phyloP scores from a whole-genome alignment of 2,888 invertebrate species.

The Nowickia ferox region DNA sequence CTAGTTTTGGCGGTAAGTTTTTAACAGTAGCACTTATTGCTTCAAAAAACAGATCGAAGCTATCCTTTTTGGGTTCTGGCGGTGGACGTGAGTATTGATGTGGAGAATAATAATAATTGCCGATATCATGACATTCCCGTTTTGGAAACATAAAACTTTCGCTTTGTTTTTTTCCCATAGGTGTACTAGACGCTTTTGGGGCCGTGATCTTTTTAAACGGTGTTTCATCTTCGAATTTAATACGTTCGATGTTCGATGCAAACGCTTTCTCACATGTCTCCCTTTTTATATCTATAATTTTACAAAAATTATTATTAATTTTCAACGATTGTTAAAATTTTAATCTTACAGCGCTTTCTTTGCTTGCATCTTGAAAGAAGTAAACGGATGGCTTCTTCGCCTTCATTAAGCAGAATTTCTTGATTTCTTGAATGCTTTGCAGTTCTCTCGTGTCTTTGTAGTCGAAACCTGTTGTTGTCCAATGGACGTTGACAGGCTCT shows the following conservation, averaged over 20 bases:
- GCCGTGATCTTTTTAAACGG: slow-evolving; percentile 6
- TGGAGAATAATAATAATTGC: slow-evolving; percentile 72
- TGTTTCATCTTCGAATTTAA: slow-evolving; percentile 13
- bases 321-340: not conserved
- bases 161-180: slow-evolving; percentile 16
- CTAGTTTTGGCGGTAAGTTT: slow-evolving; percentile 78
- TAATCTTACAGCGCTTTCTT: slow-evolving; percentile 75
- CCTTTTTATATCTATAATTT: slow-evolving; percentile 42
- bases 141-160: slow-evolving; percentile 7
- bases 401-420: slow-evolving; percentile 77
- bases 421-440: slow-evolving; percentile 80
- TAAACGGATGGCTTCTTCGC: slow-evolving; percentile 76
- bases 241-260: slow-evolving; percentile 6
- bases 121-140: slow-evolving; percentile 74
- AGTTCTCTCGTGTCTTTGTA: slow-evolving; percentile 80
- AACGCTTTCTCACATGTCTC: not conserved
- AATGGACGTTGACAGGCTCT: slow-evolving; percentile 79
- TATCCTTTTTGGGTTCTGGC: slow-evolving; percentile 70
- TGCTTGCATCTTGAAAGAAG: slow-evolving; percentile 76
- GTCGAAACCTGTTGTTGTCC: slow-evolving; percentile 81
- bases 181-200: not conserved
- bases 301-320: not conserved
- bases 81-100: slow-evolving; percentile 9
- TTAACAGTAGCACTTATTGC: slow-evolving; percentile 79
- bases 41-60: slow-evolving; percentile 79